Conservation (phyloP, 2,797 vertebrate species). For the Salmo trutta region DNA sequence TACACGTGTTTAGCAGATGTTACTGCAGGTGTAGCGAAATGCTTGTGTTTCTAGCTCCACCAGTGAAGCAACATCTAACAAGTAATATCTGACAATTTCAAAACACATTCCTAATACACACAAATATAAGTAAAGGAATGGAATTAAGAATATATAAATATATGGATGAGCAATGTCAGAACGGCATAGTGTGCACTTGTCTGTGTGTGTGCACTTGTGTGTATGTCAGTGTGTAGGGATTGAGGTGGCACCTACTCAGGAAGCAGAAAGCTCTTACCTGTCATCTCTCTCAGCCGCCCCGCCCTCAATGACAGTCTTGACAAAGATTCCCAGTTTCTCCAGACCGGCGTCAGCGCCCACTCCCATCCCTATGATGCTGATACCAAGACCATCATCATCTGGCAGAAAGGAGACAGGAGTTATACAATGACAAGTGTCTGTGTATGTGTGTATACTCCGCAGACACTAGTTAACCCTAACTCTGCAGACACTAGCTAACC, state of each 20-base stretch:
- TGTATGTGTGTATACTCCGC: neutral
- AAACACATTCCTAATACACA: too few species aligned
- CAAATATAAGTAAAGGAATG: too few species aligned
- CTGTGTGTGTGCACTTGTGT: constrained; percentile 15
- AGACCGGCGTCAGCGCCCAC: constrained; percentile 95
- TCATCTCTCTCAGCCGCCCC: constrained; percentile 92
- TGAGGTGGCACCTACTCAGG: neutral
- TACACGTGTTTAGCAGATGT: too few species aligned
- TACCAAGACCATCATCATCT: constrained; percentile 97
- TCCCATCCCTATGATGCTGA: constrained; percentile 99
- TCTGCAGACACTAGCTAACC: too few species aligned
- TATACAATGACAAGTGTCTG: constrained; percentile 5
- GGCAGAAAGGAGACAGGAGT: constrained; percentile 43
- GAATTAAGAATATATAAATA: too few species aligned
- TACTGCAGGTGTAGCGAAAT: too few species aligned
- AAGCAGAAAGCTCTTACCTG: constrained; percentile 78
- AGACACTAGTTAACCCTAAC: too few species aligned
- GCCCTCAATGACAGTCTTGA: constrained; percentile 96
- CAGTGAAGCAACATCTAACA: too few species aligned
- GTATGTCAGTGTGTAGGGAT: neutral
- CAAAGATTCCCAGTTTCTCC: constrained; percentile 98
- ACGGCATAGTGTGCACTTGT: neutral
- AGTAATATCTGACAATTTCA: too few species aligned
- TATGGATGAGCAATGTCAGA: too few species aligned
- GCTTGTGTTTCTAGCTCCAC: too few species aligned